Evolutionary conservation across 2,888 invertebrate genomes (phyloP), one percentile per base, ranked within the genome.

Genomic region (Eretmocerus hayati): DNA sequence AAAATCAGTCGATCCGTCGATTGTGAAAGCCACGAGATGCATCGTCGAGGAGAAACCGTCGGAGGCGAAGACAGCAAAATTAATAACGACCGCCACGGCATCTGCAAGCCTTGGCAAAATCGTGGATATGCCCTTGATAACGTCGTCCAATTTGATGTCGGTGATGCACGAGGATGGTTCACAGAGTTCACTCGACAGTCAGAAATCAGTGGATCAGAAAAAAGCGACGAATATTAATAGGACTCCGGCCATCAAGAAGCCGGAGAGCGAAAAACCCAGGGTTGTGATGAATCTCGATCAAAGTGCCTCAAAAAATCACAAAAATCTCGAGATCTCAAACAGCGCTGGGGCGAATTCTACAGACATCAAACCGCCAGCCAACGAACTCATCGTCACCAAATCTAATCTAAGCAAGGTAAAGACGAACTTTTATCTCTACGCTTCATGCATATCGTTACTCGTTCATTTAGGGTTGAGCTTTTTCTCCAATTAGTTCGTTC

Each of bases 61-160:
- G 13, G 36, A 51, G 22, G 16, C 42, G 13, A 5, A 19, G 6
- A 18, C 47, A 8, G 15, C 23, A 23, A 22, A 30, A 23, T 22
- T 38, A 42, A 26, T 26, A 35, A 48, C 8, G 21, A 37, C 2
- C 18, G 5, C n/a, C 19, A 23, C 33, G 18, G 31, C 15, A 9
- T 32, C n/a, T 23, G 37, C 19, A 54, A 61, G 8, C 20, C 45
- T 67, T 15, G 68, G 63, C 41, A 69, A 66, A 45, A 70, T 71
- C 46, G 62, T 66, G 18, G 71, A 71, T 42, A 67, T 71, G 69
- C 71, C 71, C 0, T 52, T 69, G 44, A 70, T 71, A 35, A 62
- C 68, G 3, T 67, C 70, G 30, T 61, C 55, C 53, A 68, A 61
- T 42, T 50, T 62, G 11, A 18, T 62, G 13, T 50, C 58, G 21